phyloP scores from a whole-genome alignment of 2,113 vertebrate species.

The Cathartes aura region DNA sequence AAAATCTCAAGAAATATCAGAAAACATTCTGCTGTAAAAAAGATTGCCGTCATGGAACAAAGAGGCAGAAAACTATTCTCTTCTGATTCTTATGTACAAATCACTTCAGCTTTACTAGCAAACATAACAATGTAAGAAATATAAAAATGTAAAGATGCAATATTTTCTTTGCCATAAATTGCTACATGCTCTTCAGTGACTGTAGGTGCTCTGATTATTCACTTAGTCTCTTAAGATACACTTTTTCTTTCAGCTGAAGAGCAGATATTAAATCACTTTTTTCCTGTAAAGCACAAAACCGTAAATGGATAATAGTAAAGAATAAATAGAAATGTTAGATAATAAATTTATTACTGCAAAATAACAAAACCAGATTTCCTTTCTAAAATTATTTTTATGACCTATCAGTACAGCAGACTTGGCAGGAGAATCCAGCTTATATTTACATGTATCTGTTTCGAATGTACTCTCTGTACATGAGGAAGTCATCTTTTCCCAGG shows the following conservation, averaged over 20 bases:
- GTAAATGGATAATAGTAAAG: neutral
- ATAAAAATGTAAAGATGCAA: neutral
- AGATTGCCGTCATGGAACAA: neutral
- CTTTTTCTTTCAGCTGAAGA: neutral
- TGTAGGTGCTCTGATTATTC: neutral
- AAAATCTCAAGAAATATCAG: neutral
- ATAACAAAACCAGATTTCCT: neutral
- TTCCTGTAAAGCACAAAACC: neutral
- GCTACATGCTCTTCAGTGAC: neutral
- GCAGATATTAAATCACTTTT: neutral
- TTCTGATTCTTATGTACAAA: neutral
- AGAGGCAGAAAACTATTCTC: neutral
- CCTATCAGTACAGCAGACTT: neutral
- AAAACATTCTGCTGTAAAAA: slow-evolving; percentile 6
- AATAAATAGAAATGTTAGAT: neutral
- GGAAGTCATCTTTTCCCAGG: slow-evolving; percentile 84
- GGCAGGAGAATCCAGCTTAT: neutral
- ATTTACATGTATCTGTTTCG: slow-evolving; percentile 90
- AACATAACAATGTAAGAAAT: neutral
- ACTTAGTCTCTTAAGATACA: neutral
- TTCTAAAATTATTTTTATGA: neutral
- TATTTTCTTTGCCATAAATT: neutral
- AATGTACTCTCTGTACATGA: slow-evolving; percentile 92
- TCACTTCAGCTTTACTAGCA: neutral
- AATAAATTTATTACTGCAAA: neutral